Percentiles rank a stretch among this genome's conserved stretches.
These are phyloP conservation scores for Bilobella aurantiaca DNA, from an alignment of 1,140 invertebrate genomes.

Conservation along the genomic window DNA sequence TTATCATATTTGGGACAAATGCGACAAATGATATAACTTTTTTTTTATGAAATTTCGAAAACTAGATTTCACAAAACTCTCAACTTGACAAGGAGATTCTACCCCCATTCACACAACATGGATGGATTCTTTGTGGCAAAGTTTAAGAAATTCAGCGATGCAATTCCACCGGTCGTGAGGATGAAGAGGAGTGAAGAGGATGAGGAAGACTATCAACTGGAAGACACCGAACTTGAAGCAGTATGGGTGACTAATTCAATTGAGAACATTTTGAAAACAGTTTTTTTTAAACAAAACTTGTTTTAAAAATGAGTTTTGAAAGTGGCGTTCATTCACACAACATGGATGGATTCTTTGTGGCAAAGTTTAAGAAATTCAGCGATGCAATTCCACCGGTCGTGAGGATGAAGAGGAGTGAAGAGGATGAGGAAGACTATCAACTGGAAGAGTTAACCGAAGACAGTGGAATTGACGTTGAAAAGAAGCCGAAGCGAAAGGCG, in stretches of 20 bases:
- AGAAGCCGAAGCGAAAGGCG: too few relatives aligned
- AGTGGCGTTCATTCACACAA: constrained; percentile 73
- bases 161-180: constrained; percentile 44
- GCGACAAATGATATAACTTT: too few relatives aligned
- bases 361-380: constrained; percentile 93
- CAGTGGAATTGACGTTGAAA: too few relatives aligned
- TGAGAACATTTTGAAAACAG: too few relatives aligned
- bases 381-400: constrained; percentile 54
- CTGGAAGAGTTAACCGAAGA: too few relatives aligned
- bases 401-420: not conserved
- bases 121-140: constrained; percentile 99
- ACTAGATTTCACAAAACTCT: constrained; percentile 82
- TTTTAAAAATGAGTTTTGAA: constrained; percentile 1
- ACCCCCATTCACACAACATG: constrained; percentile 97
- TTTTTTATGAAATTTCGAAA: not conserved
- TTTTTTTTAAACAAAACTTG: not conserved
- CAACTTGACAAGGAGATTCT: constrained; percentile 81
- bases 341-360: constrained; percentile 99
- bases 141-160: constrained; percentile 89
- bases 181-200: not conserved
- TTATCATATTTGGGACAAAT: too few relatives aligned
- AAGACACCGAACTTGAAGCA: constrained; percentile 15
- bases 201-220: constrained; percentile 21
- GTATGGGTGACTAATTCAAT: too few relatives aligned
- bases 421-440: constrained; percentile 19